Conservation (phyloP, 2,888 invertebrate genomes). For the Hartigia nigra region DNA sequence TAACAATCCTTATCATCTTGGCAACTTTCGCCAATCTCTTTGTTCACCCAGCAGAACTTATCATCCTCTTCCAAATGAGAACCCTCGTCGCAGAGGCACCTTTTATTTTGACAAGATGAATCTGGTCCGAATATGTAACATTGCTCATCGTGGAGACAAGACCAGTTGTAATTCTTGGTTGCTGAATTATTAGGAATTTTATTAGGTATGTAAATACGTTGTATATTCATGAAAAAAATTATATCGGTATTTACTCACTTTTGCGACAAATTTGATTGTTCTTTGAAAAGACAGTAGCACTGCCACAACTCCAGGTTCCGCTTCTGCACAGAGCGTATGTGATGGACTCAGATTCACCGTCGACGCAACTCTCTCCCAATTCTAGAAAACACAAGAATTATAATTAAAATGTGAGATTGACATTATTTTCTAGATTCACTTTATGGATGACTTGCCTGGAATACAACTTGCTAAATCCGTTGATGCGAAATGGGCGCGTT, state of each 20-base stretch:
- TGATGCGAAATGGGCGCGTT: constrained; percentile 36
- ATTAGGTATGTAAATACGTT: neutral
- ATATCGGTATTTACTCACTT: constrained; percentile 33
- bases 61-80: constrained; percentile 44
- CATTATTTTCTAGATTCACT: neutral
- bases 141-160: constrained; percentile 40
- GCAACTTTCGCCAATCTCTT: constrained; percentile 42
- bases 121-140: constrained; percentile 54
- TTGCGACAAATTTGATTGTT: constrained; percentile 46
- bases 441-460: constrained; percentile 40
- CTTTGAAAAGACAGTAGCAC: constrained; percentile 31
- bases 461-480: constrained; percentile 32
- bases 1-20: constrained; percentile 45
- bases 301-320: constrained; percentile 44
- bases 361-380: constrained; percentile 47
- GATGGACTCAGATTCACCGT: constrained; percentile 23
- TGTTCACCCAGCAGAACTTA: constrained; percentile 55
- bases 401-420: neutral
- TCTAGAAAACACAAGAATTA: constrained; percentile 34
- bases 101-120: constrained; percentile 33
- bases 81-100: constrained; percentile 45
- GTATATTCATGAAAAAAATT: neutral
- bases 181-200: constrained; percentile 29
- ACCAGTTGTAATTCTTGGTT: constrained; percentile 28
- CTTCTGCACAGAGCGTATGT: constrained; percentile 40